Base-by-base conservation (phyloP, 2,888 invertebrate species). In the Stenchaetothrips biformis region DNA sequence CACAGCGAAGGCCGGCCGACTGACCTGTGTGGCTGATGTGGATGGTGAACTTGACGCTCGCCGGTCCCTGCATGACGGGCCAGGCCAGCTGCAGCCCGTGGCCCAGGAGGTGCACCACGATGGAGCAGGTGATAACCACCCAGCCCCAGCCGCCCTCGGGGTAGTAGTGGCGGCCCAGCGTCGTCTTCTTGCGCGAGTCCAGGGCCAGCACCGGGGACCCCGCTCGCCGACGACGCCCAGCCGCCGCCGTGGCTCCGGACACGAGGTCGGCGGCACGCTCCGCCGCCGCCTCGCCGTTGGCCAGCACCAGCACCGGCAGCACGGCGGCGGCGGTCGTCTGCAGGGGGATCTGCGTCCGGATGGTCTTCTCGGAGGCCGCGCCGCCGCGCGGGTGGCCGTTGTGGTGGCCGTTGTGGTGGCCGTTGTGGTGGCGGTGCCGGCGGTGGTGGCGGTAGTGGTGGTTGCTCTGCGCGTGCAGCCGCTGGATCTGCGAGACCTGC, bases 131-230 rank as follows among this genome's bases (percentile, higher is more conserved):
- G 0, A 93, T 89, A 80, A 95, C 91, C 79, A 93, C 91, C 94
- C 94, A 95, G 13, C 95, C 95, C 94, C 94, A 94, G 0, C 94
- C 94, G 8, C 94, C 94, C 87, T 94, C 95, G 48, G 94, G 94
- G 87, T 94, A 94, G 87, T 94, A 94, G 85, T 94, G 93, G 84
- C 93, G 92, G 83, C 92, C 85, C 82, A 88, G 86, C 81, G 88
- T 88, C 67, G 67, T 74, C 67, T 74, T 74, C 67, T 74, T 74
- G 67, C 67, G 67, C 25, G 67, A 74, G 67, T 74, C 67, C 9
- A 74, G 67, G 67, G 67, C 67, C 21, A 74, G 67, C 67, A 74
- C 67, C 9, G 67, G 67, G 9, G 67, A 74, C 8, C 67, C 21
- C 25, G 67, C 21, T 1, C 67, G 67, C 21, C 67, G 67, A 6